A percentile compares a stretch with the other conserved stretches of the same genome.
Evolutionary conservation across 2,113 vertebrate genomes (phyloP).

Genomic region (Mus pahari): DNA sequence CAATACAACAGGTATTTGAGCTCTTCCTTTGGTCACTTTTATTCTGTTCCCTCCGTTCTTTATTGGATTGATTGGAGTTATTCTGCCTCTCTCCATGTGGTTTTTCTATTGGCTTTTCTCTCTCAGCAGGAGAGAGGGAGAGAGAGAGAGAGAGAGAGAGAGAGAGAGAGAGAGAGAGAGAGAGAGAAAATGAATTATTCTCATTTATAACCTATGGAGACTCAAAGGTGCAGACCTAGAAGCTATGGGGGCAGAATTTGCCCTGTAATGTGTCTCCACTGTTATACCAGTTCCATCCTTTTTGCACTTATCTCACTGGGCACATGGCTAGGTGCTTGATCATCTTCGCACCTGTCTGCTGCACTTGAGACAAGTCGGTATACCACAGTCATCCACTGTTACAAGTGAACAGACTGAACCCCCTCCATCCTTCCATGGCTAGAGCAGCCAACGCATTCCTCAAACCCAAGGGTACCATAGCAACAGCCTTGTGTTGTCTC

Average conservation of each 20-base stretch:
- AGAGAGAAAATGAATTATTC: neutral
- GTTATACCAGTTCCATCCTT: neutral
- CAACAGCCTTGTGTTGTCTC: neutral
- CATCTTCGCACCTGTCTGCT: neutral
- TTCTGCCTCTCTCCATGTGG: fast-evolving
- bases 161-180: no score
- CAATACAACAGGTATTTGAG: fast-evolving
- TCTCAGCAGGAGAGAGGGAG: neutral
- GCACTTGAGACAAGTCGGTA: neutral
- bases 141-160: no score
- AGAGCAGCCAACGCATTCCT: fast-evolving
- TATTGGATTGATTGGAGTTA: neutral
- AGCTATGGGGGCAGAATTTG: neutral
- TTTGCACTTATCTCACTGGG: neutral
- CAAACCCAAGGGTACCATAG: neutral
- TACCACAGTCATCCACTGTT: neutral
- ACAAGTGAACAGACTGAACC: neutral
- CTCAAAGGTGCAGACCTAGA: neutral
- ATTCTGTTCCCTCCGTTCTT: neutral
- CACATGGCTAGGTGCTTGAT: fast-evolving
- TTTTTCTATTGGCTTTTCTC: neutral
- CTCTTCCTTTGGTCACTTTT: neutral
- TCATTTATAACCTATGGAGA: neutral
- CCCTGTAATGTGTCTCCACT: fast-evolving
- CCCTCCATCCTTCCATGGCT: neutral